Conservation (phyloP, 2,888 invertebrate genomes). For the Alentia gelatinosa region DNA sequence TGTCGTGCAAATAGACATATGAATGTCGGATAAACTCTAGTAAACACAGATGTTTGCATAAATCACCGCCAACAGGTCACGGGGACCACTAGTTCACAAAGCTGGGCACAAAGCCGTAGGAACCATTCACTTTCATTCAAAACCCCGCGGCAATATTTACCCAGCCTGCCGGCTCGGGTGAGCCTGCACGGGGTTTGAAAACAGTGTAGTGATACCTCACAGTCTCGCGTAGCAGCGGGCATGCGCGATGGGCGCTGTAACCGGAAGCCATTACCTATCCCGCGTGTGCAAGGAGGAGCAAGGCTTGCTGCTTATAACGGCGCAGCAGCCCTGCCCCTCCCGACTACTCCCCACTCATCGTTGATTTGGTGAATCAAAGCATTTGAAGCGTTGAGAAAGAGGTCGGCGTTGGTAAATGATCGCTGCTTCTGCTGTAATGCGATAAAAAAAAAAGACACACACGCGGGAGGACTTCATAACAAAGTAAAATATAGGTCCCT, state of each 20-base stretch:
- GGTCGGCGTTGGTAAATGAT: neutral
- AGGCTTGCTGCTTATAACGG: too few species aligned
- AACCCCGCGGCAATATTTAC: neutral
- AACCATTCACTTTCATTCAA: slow-evolving; percentile 9
- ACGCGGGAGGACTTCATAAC: neutral
- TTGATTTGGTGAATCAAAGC: neutral
- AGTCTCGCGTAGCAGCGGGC: neutral
- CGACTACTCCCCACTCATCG: neutral
- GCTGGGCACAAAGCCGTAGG: neutral
- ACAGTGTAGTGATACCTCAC: slow-evolving; percentile 19
- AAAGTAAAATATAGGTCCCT: neutral
- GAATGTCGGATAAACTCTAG: slow-evolving; percentile 47
- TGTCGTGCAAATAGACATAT: slow-evolving; percentile 38
- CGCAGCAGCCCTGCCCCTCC: too few species aligned
- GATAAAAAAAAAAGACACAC: too few species aligned
- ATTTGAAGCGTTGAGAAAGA: neutral
- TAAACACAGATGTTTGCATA: slow-evolving; percentile 40
- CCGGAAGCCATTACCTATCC: neutral
- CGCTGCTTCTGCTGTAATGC: neutral
- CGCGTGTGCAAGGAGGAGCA: neutral
- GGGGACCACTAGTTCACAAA: neutral
- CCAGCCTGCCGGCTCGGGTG: neutral
- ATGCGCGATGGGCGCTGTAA: neutral
- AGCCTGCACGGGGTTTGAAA: neutral
- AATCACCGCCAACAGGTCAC: slow-evolving; percentile 33